Conservation (phyloP, 2,797 vertebrate genomes). For the Triplophysa bombifrons region DNA sequence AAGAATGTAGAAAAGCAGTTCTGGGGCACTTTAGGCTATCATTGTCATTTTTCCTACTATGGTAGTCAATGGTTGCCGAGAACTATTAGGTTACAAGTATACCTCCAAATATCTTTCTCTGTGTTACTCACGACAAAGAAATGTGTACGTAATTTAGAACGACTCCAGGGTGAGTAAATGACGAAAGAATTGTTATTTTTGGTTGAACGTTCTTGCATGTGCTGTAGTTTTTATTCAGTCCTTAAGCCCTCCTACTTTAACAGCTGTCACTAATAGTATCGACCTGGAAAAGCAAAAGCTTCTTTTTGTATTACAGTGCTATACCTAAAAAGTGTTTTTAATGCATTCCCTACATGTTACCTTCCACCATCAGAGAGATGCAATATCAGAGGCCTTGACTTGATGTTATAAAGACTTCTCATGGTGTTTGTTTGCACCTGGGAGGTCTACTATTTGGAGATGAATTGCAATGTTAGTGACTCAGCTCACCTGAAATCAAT, state of each 20-base stretch:
- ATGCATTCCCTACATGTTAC: slow-evolving; percentile 50
- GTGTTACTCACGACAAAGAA: no score
- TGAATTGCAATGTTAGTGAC: slow-evolving; percentile 55
- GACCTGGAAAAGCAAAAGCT: slow-evolving; percentile 28
- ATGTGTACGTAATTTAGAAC: no score
- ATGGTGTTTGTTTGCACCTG: slow-evolving; percentile 34
- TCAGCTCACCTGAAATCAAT: slow-evolving; percentile 58
- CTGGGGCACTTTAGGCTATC: no score
- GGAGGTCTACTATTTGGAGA: slow-evolving; percentile 52
- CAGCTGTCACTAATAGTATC: not conserved
- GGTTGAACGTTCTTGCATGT: no score
- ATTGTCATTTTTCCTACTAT: no score
- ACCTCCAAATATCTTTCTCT: no score
- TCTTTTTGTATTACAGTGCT: slow-evolving; percentile 50
- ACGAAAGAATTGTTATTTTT: no score
- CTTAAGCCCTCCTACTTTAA: not conserved
- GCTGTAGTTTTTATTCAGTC: not conserved
- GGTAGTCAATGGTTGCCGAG: no score
- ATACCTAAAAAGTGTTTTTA: slow-evolving; percentile 49
- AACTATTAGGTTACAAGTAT: no score
- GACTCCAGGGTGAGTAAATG: no score
- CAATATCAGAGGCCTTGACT: slow-evolving; percentile 42
- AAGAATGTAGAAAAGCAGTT: no score
- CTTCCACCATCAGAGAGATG: slow-evolving; percentile 2
- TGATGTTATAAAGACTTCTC: slow-evolving; percentile 32